phyloP scores from a whole-genome alignment of 2,797 vertebrate species.

The Enteromius fasciolatus region DNA sequence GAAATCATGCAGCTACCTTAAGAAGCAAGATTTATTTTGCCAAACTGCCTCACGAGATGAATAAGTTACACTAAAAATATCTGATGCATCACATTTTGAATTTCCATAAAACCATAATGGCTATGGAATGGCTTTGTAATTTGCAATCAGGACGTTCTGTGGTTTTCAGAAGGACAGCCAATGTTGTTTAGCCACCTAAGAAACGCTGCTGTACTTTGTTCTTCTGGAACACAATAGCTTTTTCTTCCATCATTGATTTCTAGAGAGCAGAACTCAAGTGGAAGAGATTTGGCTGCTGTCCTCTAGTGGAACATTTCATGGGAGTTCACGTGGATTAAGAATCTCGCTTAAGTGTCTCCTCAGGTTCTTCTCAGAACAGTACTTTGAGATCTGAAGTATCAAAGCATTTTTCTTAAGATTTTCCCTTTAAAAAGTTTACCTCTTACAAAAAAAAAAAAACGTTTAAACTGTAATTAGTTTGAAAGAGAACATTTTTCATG shows the following conservation, averaged over 20 bases:
- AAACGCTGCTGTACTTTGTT: slow-evolving; percentile 11
- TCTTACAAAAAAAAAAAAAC: not conserved
- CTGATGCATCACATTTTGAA: not conserved
- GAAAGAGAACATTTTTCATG: not conserved
- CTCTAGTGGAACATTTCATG: slow-evolving; percentile 8
- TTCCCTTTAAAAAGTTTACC: not conserved
- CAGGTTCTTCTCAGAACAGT: not conserved
- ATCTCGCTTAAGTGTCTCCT: slow-evolving; percentile 13
- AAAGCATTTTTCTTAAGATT: not conserved
- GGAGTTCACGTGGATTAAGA: not conserved
- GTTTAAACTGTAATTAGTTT: not conserved
- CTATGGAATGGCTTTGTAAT: not conserved
- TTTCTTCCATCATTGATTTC: slow-evolving; percentile 32
- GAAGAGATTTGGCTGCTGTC: slow-evolving; percentile 18
- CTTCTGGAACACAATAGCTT: not conserved
- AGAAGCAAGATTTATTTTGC: not conserved
- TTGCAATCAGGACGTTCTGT: not conserved
- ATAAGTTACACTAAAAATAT: not conserved
- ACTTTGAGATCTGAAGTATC: not conserved
- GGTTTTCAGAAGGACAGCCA: slow-evolving; percentile 2
- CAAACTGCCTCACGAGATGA: not conserved
- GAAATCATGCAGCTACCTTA: not conserved
- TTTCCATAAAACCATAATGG: not conserved
- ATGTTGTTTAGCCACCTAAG: not conserved
- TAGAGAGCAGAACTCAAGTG: slow-evolving; percentile 21